Evolutionary conservation across 2,888 invertebrate species (phyloP).

Genomic region (Cantharis rustica): DNA sequence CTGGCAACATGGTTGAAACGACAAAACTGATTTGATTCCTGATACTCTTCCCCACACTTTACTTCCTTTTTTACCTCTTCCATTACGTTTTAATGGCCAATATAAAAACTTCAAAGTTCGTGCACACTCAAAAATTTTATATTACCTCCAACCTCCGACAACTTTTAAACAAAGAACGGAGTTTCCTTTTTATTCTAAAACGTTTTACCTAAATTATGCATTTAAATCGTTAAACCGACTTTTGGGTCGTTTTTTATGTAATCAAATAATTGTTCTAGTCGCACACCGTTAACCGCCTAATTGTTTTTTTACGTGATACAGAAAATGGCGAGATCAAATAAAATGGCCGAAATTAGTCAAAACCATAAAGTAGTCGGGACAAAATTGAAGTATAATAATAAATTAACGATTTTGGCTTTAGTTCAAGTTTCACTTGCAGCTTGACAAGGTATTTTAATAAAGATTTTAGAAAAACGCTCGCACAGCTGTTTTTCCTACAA

Average conservation of each 20-base stretch:
- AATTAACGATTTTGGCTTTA: constrained; percentile 22
- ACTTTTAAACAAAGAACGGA: not conserved
- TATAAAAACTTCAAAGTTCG: not conserved
- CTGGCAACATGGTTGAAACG: constrained; percentile 5
- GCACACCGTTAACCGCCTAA: not conserved
- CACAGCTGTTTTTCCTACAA: constrained; percentile 31
- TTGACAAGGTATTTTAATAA: constrained; percentile 28
- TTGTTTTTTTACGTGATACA: not conserved
- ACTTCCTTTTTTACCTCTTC: not conserved
- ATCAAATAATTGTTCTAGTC: not conserved
- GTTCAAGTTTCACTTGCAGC: constrained; percentile 25
- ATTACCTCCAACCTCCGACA: not conserved
- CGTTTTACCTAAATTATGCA: not conserved
- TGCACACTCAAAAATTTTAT: not conserved
- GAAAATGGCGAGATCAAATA: too few species aligned
- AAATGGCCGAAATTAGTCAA: not conserved
- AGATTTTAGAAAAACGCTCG: constrained; percentile 31
- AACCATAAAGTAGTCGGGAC: not conserved
- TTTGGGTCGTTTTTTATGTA: not conserved
- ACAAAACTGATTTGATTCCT: constrained; percentile 23
- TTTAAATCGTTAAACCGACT: not conserved
- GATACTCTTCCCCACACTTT: constrained; percentile 4
- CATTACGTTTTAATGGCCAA: not conserved
- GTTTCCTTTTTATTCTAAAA: not conserved
- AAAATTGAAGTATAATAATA: constrained; percentile 1